These are phyloP conservation scores for Odobenus rosmarus DNA, from an alignment of 2,113 vertebrate species.

Conservation along the genomic window DNA sequence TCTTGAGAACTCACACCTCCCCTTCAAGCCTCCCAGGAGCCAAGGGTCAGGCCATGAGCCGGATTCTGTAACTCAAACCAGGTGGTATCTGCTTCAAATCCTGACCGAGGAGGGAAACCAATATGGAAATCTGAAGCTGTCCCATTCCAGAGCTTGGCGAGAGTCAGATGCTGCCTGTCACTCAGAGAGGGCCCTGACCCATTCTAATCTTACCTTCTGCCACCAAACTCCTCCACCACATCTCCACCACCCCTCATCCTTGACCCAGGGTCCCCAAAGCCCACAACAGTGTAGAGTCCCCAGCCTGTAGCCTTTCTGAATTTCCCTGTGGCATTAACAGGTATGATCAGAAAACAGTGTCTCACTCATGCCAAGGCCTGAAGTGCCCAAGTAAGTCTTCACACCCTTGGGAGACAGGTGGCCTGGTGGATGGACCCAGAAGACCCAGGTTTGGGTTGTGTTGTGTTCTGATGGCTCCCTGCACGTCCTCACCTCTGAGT, in stretches of 20 bases:
- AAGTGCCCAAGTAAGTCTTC: background rate
- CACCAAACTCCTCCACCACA: background rate
- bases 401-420: background rate
- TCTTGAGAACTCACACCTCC: background rate
- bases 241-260: background rate
- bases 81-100: slow-evolving; percentile 48
- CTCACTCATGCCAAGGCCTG: background rate
- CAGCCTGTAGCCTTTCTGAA: background rate
- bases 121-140: slow-evolving; percentile 64
- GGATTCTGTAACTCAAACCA: slow-evolving; percentile 66
- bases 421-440: background rate
- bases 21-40: background rate
- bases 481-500: background rate
- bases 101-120: slow-evolving; percentile 54
- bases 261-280: background rate
- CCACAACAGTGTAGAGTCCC: background rate
- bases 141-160: background rate
- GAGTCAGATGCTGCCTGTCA: background rate
- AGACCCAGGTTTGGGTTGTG: background rate
- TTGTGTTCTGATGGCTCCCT: background rate
- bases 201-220: background rate
- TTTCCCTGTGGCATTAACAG: background rate
- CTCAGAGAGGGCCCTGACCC: background rate
- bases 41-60: slow-evolving; percentile 39
- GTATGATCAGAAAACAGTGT: background rate